Evolutionary conservation across 2,113 vertebrate species (phyloP), one percentile per base, ranked within the genome.

Genomic region (Ictalurus furcatus): DNA sequence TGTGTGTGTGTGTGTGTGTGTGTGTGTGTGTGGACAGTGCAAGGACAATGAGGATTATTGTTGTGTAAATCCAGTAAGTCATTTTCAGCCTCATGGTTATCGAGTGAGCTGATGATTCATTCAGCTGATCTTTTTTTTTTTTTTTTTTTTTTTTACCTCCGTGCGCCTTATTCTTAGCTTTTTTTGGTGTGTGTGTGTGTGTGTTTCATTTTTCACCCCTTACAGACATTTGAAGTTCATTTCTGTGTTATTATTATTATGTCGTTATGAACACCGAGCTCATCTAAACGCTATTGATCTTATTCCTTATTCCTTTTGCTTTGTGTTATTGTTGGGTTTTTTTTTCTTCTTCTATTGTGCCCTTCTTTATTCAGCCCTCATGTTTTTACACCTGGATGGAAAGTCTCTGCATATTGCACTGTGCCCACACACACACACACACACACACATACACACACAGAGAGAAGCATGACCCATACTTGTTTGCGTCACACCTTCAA

Each of bases 331-430:
- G 34, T 34, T 34, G 34, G 34, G 34, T 34, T 34, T 34, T 34
- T 34, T 34, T 34, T 34, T 54, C 74, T 37, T 82, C 54, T 44
- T n/a, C n/a, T 37, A 56, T 34, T 78, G 7, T 48, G 9, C 54
- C 28, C 52, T 21, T 76, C 11, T 59, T 14, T 58, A 44, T 54
- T 88, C 63, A 86, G 65, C 83, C 90, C 67, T 37, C 71, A 80
- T 85, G 61, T 59, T 54, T n/a, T 3, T 88, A 65, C 90, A 91
- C 90, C 86, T 85, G 88, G 37, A 86, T 88, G 90, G 90, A 89
- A 91, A 91, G 85, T 80, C 73, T 56, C n/a, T 52, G 79, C 61
- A 12, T 37, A 52, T 63, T 81, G n/a, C 85, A 69, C 67, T 84
- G 69, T 84, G 71, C 87, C 84, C 87, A 59, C 67, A 73, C 14